Conservation (phyloP, 2,113 vertebrate species). For the Spheniscus mendiculus region DNA sequence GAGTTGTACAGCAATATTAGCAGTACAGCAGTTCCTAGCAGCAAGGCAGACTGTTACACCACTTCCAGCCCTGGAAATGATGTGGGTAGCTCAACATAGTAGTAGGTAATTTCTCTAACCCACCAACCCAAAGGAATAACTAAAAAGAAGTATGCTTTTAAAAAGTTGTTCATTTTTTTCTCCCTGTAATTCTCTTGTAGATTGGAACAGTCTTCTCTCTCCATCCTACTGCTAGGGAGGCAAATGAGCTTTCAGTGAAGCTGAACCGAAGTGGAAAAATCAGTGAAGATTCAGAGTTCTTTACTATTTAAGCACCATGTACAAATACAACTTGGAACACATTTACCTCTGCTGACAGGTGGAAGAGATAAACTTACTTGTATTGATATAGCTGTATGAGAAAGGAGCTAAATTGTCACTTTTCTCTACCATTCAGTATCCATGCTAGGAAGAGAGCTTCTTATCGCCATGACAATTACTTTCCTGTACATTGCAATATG, state of each 20-base stretch:
- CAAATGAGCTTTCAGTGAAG: not conserved
- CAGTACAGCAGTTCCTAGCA: not conserved
- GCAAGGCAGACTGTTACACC: not conserved
- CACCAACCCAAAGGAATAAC: not conserved
- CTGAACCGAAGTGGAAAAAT: not conserved
- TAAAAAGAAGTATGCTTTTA: not conserved
- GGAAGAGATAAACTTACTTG: not conserved
- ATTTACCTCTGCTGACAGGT: slow-evolving; percentile 4
- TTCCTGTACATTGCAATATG: slow-evolving; percentile 43
- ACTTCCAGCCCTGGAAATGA: not conserved
- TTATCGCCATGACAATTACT: slow-evolving; percentile 27
- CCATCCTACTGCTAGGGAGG: not conserved
- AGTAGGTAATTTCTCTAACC: not conserved
- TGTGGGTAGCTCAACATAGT: not conserved
- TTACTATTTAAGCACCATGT: not conserved
- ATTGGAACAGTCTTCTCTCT: not conserved
- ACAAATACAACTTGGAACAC: not conserved
- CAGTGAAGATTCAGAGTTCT: not conserved
- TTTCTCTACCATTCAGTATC: not conserved
- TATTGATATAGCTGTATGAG: slow-evolving; percentile 8
- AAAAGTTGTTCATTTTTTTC: not conserved
- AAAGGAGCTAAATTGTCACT: slow-evolving; percentile 44
- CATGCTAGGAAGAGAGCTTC: slow-evolving; percentile 30
- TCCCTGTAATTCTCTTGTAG: not conserved
- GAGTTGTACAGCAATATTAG: not conserved